phyloP scores from a whole-genome alignment of 2,113 vertebrate genomes.

The Daboia siamensis region DNA sequence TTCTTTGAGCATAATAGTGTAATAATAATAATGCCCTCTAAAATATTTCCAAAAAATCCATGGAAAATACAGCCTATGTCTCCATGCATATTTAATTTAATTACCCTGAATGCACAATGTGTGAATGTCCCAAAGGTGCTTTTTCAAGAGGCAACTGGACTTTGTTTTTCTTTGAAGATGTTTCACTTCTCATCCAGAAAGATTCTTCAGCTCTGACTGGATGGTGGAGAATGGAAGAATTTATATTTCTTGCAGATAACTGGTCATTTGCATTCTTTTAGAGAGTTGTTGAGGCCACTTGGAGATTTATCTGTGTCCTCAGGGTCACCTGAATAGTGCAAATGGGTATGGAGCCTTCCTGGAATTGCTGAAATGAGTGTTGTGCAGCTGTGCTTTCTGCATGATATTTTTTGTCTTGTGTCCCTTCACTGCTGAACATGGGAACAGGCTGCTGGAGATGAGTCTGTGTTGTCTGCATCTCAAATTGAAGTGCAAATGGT shows the following conservation, averaged over 20 bases:
- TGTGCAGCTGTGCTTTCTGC: not conserved
- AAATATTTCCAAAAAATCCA: constrained; percentile 29
- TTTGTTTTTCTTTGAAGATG: not conserved
- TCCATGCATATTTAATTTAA: not conserved
- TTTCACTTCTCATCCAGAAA: not conserved
- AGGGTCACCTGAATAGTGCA: not conserved
- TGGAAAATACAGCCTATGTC: not conserved
- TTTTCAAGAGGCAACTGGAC: not conserved
- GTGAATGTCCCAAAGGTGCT: not conserved
- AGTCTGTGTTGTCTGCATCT: not conserved
- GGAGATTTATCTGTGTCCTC: not conserved
- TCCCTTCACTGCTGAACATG: not conserved
- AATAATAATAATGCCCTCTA: not conserved
- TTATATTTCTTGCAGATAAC: too few relatives aligned
- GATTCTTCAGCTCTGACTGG: not conserved
- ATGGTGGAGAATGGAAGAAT: not conserved
- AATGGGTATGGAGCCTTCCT: not conserved
- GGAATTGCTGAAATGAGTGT: not conserved
- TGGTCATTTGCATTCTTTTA: not conserved
- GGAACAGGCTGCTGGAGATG: not conserved
- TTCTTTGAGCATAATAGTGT: not conserved
- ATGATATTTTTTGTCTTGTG: not conserved
- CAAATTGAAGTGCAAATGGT: not conserved
- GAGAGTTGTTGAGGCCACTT: not conserved
- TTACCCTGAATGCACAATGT: not conserved